These are phyloP conservation scores for Coelopa frigida DNA, from an alignment of 1,140 invertebrate genomes.

Conservation along the genomic window DNA sequence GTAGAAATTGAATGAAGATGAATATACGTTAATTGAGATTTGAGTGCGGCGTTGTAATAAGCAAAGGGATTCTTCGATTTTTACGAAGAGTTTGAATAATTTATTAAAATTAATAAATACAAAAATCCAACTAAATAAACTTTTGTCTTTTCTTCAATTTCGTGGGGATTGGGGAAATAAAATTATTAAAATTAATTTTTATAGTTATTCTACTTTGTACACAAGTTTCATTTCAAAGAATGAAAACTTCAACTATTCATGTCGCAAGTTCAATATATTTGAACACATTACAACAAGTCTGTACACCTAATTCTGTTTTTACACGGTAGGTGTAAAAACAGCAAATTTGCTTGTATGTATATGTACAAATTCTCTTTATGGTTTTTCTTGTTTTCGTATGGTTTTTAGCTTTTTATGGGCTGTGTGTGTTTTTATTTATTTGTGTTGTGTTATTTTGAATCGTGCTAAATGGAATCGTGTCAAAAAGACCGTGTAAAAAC, in stretches of 20 bases:
- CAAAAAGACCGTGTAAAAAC: no score
- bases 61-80: slow-evolving; percentile 35
- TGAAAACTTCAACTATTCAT: background rate
- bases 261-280: background rate
- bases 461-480: no score
- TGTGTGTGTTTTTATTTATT: no score
- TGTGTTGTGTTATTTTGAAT: no score
- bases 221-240: background rate
- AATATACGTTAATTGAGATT: slow-evolving; percentile 8
- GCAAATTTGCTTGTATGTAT: no score
- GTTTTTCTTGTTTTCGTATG: no score
- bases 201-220: no score
- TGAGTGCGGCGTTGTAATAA: slow-evolving; percentile 8
- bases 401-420: no score
- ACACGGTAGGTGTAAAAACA: background rate
- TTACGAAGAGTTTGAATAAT: slow-evolving; percentile 43
- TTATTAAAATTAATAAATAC: slow-evolving; percentile 36
- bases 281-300: background rate
- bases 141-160: slow-evolving; percentile 1
- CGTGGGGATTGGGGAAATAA: no score
- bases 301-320: background rate
- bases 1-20: no score
- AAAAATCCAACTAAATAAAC: slow-evolving; percentile 18
- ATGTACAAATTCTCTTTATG: no score
- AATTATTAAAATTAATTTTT: no score